Evolutionary conservation across 1,140 invertebrate genomes (phyloP).

Genomic region (Octopus sinensis): DNA sequence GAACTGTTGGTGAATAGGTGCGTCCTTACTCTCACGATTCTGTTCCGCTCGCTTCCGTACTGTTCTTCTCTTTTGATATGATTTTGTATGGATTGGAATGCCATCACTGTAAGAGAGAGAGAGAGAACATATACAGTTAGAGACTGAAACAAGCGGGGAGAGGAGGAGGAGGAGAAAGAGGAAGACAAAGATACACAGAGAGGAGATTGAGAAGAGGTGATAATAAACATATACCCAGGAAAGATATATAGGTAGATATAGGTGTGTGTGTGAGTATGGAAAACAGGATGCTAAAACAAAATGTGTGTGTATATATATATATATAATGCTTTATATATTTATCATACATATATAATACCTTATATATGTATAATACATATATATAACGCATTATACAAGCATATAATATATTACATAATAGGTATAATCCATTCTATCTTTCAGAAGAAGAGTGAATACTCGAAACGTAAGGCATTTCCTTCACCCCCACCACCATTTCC

Average conservation of each 20-base stretch:
- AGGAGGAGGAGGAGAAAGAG: background rate
- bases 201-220: background rate
- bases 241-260: background rate
- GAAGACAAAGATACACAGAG: background rate
- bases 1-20: conserved; percentile 30
- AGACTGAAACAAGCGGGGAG: background rate
- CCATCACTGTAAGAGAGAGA: conserved; percentile 13
- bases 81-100: conserved; percentile 18
- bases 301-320: too few species aligned
- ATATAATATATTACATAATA: too few species aligned
- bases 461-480: too few species aligned
- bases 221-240: background rate
- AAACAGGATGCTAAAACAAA: too few species aligned
- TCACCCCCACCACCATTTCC: too few species aligned
- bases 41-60: conserved; percentile 30
- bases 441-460: too few species aligned
- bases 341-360: too few species aligned
- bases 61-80: conserved; percentile 23
- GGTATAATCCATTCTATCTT: too few species aligned
- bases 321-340: too few species aligned
- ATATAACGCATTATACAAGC: too few species aligned
- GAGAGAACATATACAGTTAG: background rate
- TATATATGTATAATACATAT: too few species aligned
- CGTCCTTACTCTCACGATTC: conserved; percentile 26
- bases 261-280: too few species aligned